Conservation (phyloP, 2,888 invertebrate genomes). For the Petrolisthes manimaculis region DNA sequence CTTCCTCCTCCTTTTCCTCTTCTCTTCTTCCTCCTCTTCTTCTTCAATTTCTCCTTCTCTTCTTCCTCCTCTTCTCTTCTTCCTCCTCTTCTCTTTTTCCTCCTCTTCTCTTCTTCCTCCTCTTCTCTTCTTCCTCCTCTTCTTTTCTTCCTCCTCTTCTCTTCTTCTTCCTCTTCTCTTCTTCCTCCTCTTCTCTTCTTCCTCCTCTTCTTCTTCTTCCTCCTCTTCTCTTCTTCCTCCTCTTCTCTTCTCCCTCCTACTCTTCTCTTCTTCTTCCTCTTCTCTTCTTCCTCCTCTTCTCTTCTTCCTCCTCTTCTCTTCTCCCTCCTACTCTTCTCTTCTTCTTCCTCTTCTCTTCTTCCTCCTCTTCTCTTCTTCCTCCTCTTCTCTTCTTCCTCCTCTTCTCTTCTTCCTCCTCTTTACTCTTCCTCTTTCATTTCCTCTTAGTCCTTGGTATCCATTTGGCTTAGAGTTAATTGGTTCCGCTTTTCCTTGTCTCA, state of each 20-base stretch:
- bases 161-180: not conserved
- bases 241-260: not conserved
- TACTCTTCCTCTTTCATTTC: not conserved
- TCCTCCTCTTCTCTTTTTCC: not conserved
- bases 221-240: not conserved
- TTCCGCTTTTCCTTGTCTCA: not conserved
- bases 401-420: not conserved
- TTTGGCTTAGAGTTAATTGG: not conserved
- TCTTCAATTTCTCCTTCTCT: not conserved
- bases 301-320: not conserved
- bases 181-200: not conserved
- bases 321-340: not conserved
- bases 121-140: not conserved
- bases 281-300: not conserved
- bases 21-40: not conserved
- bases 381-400: not conserved
- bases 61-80: not conserved
- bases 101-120: not conserved
- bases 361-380: not conserved
- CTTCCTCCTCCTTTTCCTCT: not conserved
- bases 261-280: not conserved
- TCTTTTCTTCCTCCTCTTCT: not conserved
- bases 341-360: not conserved
- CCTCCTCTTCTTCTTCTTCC: not conserved
- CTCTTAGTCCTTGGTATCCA: not conserved